Evolutionary conservation across 2,888 invertebrate genomes (phyloP).

Genomic region (Xanthostigma xanthostigma): DNA sequence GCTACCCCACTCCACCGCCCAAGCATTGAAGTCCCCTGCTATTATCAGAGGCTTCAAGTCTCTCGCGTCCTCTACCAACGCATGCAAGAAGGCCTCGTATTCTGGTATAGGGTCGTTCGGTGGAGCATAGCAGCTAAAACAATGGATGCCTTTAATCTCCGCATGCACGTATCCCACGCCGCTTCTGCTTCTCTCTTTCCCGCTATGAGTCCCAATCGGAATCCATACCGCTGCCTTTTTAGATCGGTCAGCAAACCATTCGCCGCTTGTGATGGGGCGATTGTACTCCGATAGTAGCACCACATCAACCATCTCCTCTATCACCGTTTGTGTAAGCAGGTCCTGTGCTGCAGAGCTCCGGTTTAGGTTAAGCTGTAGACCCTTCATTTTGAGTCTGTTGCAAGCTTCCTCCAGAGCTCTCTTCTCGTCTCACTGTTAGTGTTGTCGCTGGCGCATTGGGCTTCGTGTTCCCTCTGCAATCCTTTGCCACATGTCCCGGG

Average conservation of each 20-base stretch:
- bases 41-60: constrained; percentile 4
- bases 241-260: not conserved
- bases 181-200: not conserved
- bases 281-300: not conserved
- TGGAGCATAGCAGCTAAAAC: constrained; percentile 12
- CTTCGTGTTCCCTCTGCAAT: not conserved
- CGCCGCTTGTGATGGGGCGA: not conserved
- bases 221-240: not conserved
- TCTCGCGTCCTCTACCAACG: constrained; percentile 8
- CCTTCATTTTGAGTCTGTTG: not conserved
- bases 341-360: not conserved
- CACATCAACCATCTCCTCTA: not conserved
- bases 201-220: not conserved
- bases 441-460: not conserved
- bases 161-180: constrained; percentile 8
- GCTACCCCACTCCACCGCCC: constrained; percentile 11
- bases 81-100: constrained; percentile 6
- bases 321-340: not conserved
- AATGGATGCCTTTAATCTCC: constrained; percentile 5
- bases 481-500: not conserved
- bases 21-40: constrained; percentile 12
- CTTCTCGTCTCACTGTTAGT: not conserved
- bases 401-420: not conserved
- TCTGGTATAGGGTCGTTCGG: constrained; percentile 6
- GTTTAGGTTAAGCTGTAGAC: not conserved